Evolutionary conservation across 2,888 invertebrate genomes (phyloP), one percentile per base, ranked within the genome.

Genomic region (Drosophila pseudotakahashii): DNA sequence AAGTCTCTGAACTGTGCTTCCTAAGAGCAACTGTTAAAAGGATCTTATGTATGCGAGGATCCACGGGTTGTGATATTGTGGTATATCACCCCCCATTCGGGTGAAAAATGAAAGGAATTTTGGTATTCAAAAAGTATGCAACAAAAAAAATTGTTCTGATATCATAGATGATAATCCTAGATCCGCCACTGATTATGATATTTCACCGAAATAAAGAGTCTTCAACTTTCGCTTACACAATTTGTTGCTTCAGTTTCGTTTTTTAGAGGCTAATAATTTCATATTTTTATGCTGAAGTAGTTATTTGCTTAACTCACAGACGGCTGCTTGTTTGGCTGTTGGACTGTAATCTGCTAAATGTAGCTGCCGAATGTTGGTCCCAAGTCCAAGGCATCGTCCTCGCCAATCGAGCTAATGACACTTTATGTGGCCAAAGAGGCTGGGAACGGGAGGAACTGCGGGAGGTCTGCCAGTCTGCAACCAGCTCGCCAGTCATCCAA

Each of bases 341-440:
- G 19, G 74, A 55, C 67, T 78, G 76, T 81, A 86, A 83, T 83
- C 83, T 86, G 73, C 53, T 64, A 81, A 86, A 83, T 86, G 80
- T 79, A 71, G 69, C 61, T 50, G 61, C 57, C 44, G 62, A 42
- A 61, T 42, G 61, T 37, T 41, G 34, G 53, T 19, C 34, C 41
- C 64, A 26, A 62, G 53, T 59, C 50, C 54, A 11, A 13, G 19
- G 41, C 52, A 63, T 37, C 51, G 47, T 41, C 39, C 60, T 67
- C 48, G 68, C 72, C 80, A 89, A 82, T 89, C 80, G 75, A 86
- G 75, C 86, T 88, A 88, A 88, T 88, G 89, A 88, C 88, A 89
- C 88, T 88, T 88, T 88, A 88, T 86, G 89, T 81, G 79, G 82
- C 74, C 73, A 78, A 66, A 82, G 82, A 74, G 71, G 75, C 62